Percentiles rank a stretch among this genome's conserved stretches.
phyloP scores from a whole-genome alignment of 2,888 invertebrate species.

The Sisyra terminalis region DNA sequence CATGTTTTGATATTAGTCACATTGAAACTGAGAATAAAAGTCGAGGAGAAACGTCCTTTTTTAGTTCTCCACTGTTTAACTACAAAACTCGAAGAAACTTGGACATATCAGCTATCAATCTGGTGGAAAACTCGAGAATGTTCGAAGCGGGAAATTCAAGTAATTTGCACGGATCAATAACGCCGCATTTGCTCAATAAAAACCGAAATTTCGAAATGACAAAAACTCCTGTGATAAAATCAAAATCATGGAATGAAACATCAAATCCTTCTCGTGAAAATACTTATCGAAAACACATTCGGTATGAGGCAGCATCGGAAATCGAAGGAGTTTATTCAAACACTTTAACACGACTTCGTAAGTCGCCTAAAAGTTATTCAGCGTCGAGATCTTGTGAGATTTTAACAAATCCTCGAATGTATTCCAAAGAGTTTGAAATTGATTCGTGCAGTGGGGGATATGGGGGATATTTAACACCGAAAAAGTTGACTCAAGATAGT shows the following conservation, averaged over 20 bases:
- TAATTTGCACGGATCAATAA: too few relatives aligned
- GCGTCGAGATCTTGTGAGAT: slow-evolving; percentile 7
- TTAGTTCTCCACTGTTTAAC: not conserved
- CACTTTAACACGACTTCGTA: not conserved
- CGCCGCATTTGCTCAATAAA: too few relatives aligned
- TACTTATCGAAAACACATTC: slow-evolving; percentile 27
- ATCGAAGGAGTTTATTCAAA: slow-evolving; percentile 11
- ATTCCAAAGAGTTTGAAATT: slow-evolving; percentile 1
- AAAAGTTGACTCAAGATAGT: slow-evolving; percentile 1
- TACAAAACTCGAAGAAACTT: not conserved
- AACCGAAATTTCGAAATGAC: too few relatives aligned
- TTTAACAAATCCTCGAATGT: slow-evolving; percentile 6
- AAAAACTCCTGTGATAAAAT: not conserved
- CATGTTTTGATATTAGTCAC: slow-evolving; percentile 7
- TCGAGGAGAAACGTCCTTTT: not conserved
- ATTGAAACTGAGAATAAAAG: not conserved
- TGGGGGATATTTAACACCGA: not conserved
- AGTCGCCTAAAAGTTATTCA: not conserved
- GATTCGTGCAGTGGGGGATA: not conserved
- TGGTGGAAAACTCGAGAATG: slow-evolving; percentile 5
- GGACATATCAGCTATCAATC: slow-evolving; percentile 5
- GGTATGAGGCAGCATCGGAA: slow-evolving; percentile 24
- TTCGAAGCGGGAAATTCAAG: not conserved
- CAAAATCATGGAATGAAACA: not conserved
- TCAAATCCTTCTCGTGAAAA: slow-evolving; percentile 18